A percentile compares a stretch with the other conserved stretches of the same genome.
phyloP scores from a whole-genome alignment of 1,140 invertebrate species.

The Dryas iulia region DNA sequence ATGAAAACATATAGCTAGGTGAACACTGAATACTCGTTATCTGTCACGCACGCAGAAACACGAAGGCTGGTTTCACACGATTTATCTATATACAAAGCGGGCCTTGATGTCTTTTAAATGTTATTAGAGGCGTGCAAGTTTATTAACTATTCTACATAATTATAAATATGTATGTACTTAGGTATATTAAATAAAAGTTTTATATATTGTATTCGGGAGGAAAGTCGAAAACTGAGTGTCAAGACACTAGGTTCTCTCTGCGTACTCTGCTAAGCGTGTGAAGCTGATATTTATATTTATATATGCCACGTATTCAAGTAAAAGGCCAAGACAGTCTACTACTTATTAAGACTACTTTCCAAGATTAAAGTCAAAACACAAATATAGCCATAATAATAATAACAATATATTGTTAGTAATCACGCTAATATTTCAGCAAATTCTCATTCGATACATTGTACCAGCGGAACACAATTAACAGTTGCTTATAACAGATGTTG shows the following conservation, averaged over 20 bases:
- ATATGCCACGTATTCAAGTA: no score
- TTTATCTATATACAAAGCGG: not conserved
- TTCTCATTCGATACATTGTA: not conserved
- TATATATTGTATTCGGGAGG: no score
- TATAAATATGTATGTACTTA: not conserved
- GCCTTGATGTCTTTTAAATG: slow-evolving; percentile 9
- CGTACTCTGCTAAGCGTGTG: no score
- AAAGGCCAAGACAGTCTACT: no score
- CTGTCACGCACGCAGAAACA: slow-evolving; percentile 27
- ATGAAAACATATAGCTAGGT: slow-evolving; percentile 13
- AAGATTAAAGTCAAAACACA: no score
- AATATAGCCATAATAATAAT: no score
- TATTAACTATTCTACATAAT: not conserved
- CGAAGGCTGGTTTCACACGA: slow-evolving; percentile 13
- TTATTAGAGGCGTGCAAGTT: not conserved
- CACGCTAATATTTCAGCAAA: not conserved
- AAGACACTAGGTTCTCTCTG: no score
- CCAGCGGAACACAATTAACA: slow-evolving; percentile 4
- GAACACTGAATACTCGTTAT: slow-evolving; percentile 19
- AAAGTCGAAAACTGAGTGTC: no score
- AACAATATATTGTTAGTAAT: no score
- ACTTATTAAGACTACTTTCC: no score
- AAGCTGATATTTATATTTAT: no score
- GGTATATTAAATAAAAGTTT: no score
- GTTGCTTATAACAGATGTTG: slow-evolving; percentile 6